Base-by-base conservation (phyloP, 1,140 invertebrate genomes). In the Heliconius hewitsoni region DNA sequence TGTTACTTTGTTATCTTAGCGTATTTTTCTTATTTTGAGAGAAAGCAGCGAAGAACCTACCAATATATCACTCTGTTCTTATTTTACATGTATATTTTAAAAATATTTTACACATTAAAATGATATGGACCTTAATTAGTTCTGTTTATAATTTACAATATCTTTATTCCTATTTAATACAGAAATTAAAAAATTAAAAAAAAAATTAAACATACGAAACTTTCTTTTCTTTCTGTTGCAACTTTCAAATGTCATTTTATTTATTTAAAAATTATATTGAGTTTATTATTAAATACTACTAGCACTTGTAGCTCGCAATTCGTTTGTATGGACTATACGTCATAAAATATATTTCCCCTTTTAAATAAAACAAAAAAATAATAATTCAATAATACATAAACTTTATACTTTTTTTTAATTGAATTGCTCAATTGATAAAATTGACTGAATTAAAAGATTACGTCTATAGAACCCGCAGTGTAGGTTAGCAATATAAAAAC, bases 401-500 rank as follows among this genome's bases (percentile, higher is more conserved):
- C 18, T 52, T 52, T 19, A 19, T 19, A 19, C 16, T 52, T 46
- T 46, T 46, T 46, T 46, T 16, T 46, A 46, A 46, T 46, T 46
- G 27, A 60, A 60, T 60, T 60, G 8, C 57, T 23, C 8, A 23
- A 11, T 11, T 23, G n/a, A 9, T 66, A 30, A 66, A 66, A 66
- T 66, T 66, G 27, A 30, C 23, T 66, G 9, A 30, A 37, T 37
- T 37, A 37, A 37, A 16, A 9, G 11, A 66, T 66, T 11, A 13
- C 60, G 9, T 30, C 3, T 66, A 30, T 16, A 23, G 60, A 30
- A 66, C 27, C 4, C 1, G 60, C 27, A 23, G 57, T 27, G 76
- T 37, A 37, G 73, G 78, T 79, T 79, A 71, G 30, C 37, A 57
- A 60, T 76, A 37, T 55, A 70, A 74, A 79, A 76, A 76, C 70